Percentiles rank a stretch among this genome's conserved stretches.
phyloP scores from a whole-genome alignment of 2,113 vertebrate genomes.

The Crotalus viridis region DNA sequence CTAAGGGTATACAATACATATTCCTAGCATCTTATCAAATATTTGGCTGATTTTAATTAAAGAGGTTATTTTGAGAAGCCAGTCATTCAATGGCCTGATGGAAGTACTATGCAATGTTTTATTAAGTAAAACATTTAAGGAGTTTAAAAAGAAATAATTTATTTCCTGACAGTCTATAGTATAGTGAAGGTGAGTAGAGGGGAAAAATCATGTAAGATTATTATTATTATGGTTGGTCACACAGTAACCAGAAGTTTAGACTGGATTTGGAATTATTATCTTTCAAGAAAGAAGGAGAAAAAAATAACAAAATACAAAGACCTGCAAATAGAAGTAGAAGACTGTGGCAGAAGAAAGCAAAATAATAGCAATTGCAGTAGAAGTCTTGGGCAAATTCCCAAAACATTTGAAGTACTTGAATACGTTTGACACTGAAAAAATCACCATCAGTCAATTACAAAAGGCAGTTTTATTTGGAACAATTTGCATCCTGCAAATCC shows the following conservation, averaged over 20 bases:
- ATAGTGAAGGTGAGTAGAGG: slow-evolving; percentile 23
- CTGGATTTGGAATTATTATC: neutral
- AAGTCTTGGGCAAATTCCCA: neutral
- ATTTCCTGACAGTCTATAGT: slow-evolving; percentile 4
- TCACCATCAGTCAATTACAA: neutral
- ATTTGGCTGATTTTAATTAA: neutral
- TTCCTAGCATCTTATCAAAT: neutral
- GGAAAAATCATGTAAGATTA: neutral
- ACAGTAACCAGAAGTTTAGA: neutral
- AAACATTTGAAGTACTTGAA: neutral
- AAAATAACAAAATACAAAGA: neutral
- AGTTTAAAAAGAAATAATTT: slow-evolving; percentile 37
- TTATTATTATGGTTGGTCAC: neutral
- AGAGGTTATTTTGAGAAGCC: slow-evolving; percentile 2
- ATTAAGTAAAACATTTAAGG: slow-evolving; percentile 39
- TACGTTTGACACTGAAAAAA: neutral
- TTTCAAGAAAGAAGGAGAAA: neutral
- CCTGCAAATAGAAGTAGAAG: neutral
- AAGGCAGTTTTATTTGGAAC: neutral
- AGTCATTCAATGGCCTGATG: neutral
- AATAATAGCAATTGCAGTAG: neutral
- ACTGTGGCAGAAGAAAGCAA: neutral
- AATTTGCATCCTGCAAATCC: neutral
- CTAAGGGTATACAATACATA: neutral
- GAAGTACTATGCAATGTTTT: slow-evolving; percentile 10